Conservation (phyloP, 1,140 invertebrate genomes). For the Whitmania pigra region DNA sequence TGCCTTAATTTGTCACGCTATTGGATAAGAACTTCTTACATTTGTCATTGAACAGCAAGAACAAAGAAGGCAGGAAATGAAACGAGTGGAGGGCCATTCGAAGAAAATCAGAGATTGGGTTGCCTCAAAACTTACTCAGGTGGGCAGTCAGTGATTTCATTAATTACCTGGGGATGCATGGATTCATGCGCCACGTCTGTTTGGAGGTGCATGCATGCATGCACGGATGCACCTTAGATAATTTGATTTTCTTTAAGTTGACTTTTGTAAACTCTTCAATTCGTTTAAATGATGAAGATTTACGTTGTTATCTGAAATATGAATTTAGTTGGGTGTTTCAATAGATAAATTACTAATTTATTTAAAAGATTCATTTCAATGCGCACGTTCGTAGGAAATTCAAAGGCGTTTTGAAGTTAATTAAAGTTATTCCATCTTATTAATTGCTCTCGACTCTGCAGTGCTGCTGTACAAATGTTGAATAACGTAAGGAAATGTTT, state of each 20-base stretch:
- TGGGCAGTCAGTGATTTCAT: neutral
- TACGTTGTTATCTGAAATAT: neutral
- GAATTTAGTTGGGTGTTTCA: neutral
- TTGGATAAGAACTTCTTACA: too few relatives aligned
- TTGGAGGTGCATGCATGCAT: too few relatives aligned
- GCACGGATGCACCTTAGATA: neutral
- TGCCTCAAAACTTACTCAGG: neutral
- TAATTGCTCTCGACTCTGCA: too few relatives aligned
- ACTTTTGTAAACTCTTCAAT: neutral
- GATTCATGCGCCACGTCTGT: neutral
- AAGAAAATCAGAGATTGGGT: slow-evolving; percentile 11
- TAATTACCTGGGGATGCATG: neutral
- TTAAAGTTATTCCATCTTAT: too few relatives aligned
- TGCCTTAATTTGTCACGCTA: too few relatives aligned
- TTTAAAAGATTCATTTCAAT: too few relatives aligned
- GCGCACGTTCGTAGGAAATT: too few relatives aligned
- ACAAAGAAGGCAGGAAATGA: neutral
- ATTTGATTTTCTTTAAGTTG: neutral
- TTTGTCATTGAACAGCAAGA: neutral
- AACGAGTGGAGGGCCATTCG: neutral
- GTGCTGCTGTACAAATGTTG: too few relatives aligned
- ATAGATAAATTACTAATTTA: too few relatives aligned
- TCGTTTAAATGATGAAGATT: neutral
- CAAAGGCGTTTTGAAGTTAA: too few relatives aligned
- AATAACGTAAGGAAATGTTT: too few relatives aligned